Evolutionary conservation across 23 tunicate genomes (phyloP), one percentile per base, ranked within the genome.

Genomic region (Corella eumyota): DNA sequence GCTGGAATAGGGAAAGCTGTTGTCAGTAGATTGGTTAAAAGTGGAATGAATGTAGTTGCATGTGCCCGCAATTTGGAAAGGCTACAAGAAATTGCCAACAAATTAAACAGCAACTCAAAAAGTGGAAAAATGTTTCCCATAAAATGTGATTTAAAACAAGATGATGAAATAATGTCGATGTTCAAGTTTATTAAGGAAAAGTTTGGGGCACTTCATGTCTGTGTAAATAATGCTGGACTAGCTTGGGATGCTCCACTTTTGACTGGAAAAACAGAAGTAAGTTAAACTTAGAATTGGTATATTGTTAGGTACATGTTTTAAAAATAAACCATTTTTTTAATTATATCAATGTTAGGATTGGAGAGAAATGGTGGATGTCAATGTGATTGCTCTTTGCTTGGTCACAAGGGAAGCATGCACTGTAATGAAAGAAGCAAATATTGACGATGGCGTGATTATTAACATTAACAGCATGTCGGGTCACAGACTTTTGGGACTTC

Each of bases 1-100:
- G 65, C 65, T 30, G 92, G 92, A 27, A 83, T 83, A 29, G 92
- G 92, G 6, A 44, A 40, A 37, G 92, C 81, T 25, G 62, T 67
- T 51, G 92, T 67, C 31, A 37, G 45, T n/a, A 74, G 74, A 37
- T 65, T 83, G 38, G 81, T 48, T 2, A 28, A 45, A 50, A 36
- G 56, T 44, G 81, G 76, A n/a, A 58, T 83, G 66, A 83, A 67
- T 7, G 92, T 74, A 13, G 76, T 83, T 60, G 71, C 68, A 2
- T 83, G 92, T 61, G 92, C 76, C 20, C 36, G 92, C 54, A 83
- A 83, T 44, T 36, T 74, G n/a, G 72, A 68, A 21, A 32, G 61
- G 62, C 71, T 83, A 5, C 23, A 74, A 36, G 70, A 67, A 34
- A 22, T 74, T 61, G 81, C 76, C 9, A 49, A 58, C 30, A 59